Conservation (phyloP, 2,113 vertebrate genomes). For the Epinephelus cyanopodus region DNA sequence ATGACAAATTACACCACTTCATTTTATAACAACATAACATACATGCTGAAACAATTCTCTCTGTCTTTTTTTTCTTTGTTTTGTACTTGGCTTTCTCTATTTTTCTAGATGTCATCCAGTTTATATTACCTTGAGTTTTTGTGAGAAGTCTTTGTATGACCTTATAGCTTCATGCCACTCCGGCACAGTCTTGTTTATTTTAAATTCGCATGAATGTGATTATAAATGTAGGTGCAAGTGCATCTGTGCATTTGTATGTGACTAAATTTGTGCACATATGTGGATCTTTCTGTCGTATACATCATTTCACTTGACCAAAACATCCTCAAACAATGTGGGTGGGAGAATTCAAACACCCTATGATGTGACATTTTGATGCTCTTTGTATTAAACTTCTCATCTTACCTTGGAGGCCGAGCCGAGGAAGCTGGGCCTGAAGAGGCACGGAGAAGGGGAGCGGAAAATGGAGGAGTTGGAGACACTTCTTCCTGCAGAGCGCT, state of each 20-base stretch:
- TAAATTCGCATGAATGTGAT: neutral
- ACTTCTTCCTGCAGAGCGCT: conserved; percentile 82
- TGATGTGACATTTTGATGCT: neutral
- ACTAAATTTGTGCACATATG: neutral
- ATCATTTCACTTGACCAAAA: no score
- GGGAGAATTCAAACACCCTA: neutral
- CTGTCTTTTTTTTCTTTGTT: neutral
- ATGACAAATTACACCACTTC: neutral
- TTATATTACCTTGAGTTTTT: neutral
- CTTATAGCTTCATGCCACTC: neutral
- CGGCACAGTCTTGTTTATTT: neutral
- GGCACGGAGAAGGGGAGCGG: conserved; percentile 94
- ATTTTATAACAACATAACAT: neutral
- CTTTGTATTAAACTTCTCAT: neutral
- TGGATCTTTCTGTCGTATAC: neutral
- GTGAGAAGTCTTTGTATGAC: neutral
- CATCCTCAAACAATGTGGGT: neutral
- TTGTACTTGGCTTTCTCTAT: neutral
- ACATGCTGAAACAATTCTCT: neutral
- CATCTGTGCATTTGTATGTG: neutral
- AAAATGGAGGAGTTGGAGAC: conserved; percentile 80
- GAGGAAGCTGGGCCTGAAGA: conserved; percentile 92
- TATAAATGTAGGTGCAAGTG: neutral
- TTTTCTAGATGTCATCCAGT: neutral
- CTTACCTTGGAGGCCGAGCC: conserved; percentile 95